Evolutionary conservation across 1,140 invertebrate species (phyloP).

Genomic region (Drosophila orosa): DNA sequence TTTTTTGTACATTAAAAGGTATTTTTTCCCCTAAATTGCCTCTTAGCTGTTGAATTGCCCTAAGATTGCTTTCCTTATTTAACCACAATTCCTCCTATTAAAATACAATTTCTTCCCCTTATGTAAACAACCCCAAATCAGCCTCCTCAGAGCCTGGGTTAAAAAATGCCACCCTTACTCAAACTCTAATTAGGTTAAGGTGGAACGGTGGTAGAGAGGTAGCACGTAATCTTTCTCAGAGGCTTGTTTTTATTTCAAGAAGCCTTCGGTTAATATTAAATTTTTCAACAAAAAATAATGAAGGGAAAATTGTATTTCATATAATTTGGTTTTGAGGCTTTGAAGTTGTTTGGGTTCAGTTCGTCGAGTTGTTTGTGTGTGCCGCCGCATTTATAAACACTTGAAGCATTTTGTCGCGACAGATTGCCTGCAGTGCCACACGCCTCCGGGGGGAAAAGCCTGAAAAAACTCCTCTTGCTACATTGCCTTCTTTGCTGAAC

Average conservation of each 20-base stretch:
- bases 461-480: conserved; percentile 4
- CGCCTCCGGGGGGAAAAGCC: neutral
- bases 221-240: conserved; percentile 18
- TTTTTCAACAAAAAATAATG: conserved; percentile 30
- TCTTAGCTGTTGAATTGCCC: neutral
- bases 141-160: neutral
- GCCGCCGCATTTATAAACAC: conserved; percentile 46
- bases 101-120: conserved; percentile 20
- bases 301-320: conserved; percentile 35
- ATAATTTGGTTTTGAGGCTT: conserved; percentile 55
- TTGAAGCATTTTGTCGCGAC: conserved; percentile 40
- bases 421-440: conserved; percentile 43
- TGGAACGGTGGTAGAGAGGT: conserved; percentile 21
- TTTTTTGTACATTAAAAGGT: neutral
- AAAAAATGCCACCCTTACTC: conserved; percentile 9
- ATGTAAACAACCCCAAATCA: conserved; percentile 23
- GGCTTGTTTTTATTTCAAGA: conserved; percentile 28
- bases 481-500: conserved; percentile 12
- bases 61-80: conserved; percentile 2
- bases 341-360: conserved; percentile 54
- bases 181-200: conserved; percentile 54
- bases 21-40: neutral
- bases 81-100: conserved; percentile 23
- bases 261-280: conserved; percentile 52
- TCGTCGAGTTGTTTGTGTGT: conserved; percentile 39